Base-by-base conservation (phyloP, 2,888 invertebrate species). In the Agonum fuliginosum region DNA sequence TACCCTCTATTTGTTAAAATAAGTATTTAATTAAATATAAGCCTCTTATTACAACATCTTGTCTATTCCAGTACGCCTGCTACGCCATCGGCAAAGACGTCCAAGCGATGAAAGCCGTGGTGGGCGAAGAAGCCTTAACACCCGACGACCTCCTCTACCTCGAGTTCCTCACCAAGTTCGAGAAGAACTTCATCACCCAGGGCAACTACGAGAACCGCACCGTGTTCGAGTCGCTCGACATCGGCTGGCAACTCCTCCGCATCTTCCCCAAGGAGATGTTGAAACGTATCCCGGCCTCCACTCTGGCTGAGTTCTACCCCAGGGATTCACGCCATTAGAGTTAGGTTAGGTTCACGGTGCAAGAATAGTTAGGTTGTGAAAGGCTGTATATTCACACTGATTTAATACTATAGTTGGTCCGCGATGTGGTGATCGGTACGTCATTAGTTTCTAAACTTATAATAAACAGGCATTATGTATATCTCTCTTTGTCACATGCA, bases 201-300 rank as follows among this genome's bases (percentile, higher is more conserved):
- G 98, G 98, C 84, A 96, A 95, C 89, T 99, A 99, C 89, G 99
- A 99, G 88, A 99, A 99, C 90, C 95, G 99, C 86, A 97, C 98
- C 80, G 97, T 99, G 80, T 99, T 99, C 89, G 99, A 99, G 88
- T 99, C 99, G 14, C 91, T 99, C 84, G 99, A 99, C 89, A 96
- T 99, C 86, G 99, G 99, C 84, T 99, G 99, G 99, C 98, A 99
- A 87, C 89, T 99, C 84, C 91, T 99, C 81, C 97, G 99, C 91
- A 99, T 99, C 90, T 99, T 99, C 97, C 99, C 99, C 84, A 98
- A 98, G 91, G 99, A 99, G 89, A 99, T 99, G 98, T 91, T 99
- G 84, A 99, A 99, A 88, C 94, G 99, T 92, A 99, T 99, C 87
- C 99, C 99, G 41, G 97, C 97, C 72, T 92, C 93, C 81, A 95